Evolutionary conservation across 2,113 vertebrate species (phyloP).

Genomic region (Numenius arquata): DNA sequence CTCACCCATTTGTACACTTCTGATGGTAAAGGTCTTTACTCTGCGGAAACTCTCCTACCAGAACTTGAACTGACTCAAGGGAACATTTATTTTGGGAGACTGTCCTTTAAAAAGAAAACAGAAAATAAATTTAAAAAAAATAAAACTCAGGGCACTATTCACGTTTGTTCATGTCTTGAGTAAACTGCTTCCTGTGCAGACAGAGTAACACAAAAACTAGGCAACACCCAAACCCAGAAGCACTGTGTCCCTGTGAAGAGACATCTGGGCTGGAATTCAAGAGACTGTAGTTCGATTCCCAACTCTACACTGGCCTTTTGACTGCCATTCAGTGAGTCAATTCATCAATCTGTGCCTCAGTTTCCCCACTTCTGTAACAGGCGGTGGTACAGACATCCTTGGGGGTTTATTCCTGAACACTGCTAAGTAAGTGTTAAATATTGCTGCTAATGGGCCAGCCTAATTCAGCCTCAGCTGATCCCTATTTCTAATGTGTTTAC

Average conservation of each 20-base stretch:
- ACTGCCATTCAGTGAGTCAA: neutral
- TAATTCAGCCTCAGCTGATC: neutral
- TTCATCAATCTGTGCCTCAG: neutral
- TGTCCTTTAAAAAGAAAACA: slow-evolving; percentile 31
- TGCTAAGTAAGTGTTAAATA: neutral
- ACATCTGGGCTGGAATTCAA: neutral
- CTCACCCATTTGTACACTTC: neutral
- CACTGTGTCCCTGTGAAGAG: neutral
- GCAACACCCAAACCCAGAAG: slow-evolving; percentile 4
- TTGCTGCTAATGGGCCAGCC: neutral
- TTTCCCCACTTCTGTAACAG: neutral
- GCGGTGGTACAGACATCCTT: neutral
- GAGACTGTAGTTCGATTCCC: neutral
- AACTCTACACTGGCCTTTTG: neutral
- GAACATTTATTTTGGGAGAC: slow-evolving; percentile 32
- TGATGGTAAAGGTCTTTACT: slow-evolving; percentile 8
- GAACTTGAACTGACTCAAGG: slow-evolving; percentile 7
- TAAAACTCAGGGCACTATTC: neutral
- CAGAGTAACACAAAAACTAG: neutral
- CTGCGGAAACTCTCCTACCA: slow-evolving; percentile 26
- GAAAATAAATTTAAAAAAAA: neutral
- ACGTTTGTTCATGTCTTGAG: neutral
- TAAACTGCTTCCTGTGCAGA: slow-evolving; percentile 57
- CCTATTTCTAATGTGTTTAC: neutral
- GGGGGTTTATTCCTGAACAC: neutral